These are phyloP conservation scores for Lycodopsis pacificus DNA, from an alignment of 2,797 vertebrate species.

Conservation along the genomic window DNA sequence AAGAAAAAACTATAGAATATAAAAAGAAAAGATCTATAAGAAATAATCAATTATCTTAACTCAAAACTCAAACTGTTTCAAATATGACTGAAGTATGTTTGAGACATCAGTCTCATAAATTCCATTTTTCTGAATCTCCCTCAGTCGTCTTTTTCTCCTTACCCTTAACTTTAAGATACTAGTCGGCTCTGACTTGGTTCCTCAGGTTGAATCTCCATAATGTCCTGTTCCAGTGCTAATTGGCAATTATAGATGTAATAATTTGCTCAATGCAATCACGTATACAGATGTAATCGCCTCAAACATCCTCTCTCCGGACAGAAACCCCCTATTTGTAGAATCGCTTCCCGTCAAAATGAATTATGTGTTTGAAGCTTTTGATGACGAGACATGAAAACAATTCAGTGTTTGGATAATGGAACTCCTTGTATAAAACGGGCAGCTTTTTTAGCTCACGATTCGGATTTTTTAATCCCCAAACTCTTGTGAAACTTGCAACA, in stretches of 20 bases:
- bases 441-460: not conserved
- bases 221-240: not conserved
- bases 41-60: not conserved
- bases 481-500: not conserved
- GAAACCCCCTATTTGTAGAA: not conserved
- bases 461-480: not conserved
- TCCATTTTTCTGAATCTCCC: not conserved
- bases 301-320: constrained; percentile 12
- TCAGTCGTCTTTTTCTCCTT: not conserved
- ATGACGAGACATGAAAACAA: not conserved
- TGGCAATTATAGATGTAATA: not conserved
- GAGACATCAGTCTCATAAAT: not conserved
- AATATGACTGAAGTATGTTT: not conserved
- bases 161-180: not conserved
- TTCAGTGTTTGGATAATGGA: not conserved
- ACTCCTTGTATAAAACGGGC: not conserved
- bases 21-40: no score
- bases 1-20: not conserved
- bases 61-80: not conserved
- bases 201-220: not conserved
- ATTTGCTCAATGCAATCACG: not conserved
- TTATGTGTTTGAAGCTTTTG: constrained; percentile 6
- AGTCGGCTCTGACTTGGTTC: not conserved
- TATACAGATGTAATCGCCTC: not conserved
- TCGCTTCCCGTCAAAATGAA: not conserved